Conservation (phyloP, 2,888 invertebrate species). For the Morpho achilles region DNA sequence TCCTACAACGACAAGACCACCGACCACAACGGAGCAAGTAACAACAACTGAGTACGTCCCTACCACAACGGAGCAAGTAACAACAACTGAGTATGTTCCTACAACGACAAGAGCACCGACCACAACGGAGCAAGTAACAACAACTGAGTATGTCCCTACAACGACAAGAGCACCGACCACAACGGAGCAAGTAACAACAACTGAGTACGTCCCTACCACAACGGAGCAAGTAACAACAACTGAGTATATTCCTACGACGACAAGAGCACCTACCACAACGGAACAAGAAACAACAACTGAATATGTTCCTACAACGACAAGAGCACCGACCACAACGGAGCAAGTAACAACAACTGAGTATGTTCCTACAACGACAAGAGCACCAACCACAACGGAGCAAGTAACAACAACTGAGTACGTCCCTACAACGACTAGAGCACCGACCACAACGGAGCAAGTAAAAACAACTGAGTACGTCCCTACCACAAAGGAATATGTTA, state of each 20-base stretch:
- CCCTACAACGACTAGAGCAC: not conserved
- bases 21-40: too few relatives aligned
- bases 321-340: not conserved
- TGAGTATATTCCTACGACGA: not conserved
- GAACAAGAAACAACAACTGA: not conserved
- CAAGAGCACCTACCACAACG: not conserved
- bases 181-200: not conserved
- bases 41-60: too few relatives aligned
- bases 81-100: not conserved
- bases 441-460: not conserved
- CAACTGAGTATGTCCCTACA: not conserved
- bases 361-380: not conserved
- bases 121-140: too few relatives aligned
- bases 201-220: not conserved
- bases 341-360: not conserved
- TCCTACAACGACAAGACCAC: too few relatives aligned
- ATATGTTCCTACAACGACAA: not conserved
- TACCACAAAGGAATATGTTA: too few relatives aligned
- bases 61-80: not conserved
- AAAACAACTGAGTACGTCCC: too few relatives aligned
- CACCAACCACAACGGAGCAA: not conserved
- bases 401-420: not conserved
- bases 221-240: not conserved
- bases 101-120: not conserved
- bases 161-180: not conserved